These are phyloP conservation scores for Hetaerina titia DNA, from an alignment of 2,888 invertebrate genomes.

Conservation along the genomic window DNA sequence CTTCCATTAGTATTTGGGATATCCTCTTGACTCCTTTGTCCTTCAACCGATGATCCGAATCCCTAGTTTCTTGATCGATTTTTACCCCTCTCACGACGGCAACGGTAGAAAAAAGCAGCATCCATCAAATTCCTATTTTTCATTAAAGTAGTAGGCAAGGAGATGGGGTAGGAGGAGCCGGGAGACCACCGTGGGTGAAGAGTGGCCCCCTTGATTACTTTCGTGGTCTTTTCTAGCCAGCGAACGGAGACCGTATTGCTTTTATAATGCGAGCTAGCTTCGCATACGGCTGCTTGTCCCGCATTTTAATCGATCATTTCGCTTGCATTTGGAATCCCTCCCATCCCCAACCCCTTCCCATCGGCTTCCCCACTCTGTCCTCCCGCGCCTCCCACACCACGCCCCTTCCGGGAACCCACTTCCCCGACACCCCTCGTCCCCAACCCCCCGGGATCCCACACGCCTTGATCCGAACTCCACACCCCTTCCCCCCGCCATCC, in stretches of 20 bases:
- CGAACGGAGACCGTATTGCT: background rate
- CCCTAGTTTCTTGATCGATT: background rate
- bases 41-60: background rate
- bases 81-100: background rate
- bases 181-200: background rate
- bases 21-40: background rate
- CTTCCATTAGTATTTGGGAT: background rate
- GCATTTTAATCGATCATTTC: constrained; percentile 41
- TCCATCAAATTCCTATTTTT: background rate
- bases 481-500: background rate
- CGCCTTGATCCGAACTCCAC: too few species aligned
- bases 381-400: background rate
- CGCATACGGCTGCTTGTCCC: background rate
- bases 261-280: background rate
- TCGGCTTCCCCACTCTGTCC: background rate
- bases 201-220: constrained; percentile 38
- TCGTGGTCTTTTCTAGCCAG: background rate
- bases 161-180: background rate
- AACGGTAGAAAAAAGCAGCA: background rate
- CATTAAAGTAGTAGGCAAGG: background rate
- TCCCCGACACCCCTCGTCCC: background rate
- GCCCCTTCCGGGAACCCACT: background rate
- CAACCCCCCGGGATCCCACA: background rate
- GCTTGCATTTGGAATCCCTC: background rate
- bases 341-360: background rate